Evolutionary conservation across 2,888 invertebrate genomes (phyloP).

Genomic region (Cacoxenus indagator): DNA sequence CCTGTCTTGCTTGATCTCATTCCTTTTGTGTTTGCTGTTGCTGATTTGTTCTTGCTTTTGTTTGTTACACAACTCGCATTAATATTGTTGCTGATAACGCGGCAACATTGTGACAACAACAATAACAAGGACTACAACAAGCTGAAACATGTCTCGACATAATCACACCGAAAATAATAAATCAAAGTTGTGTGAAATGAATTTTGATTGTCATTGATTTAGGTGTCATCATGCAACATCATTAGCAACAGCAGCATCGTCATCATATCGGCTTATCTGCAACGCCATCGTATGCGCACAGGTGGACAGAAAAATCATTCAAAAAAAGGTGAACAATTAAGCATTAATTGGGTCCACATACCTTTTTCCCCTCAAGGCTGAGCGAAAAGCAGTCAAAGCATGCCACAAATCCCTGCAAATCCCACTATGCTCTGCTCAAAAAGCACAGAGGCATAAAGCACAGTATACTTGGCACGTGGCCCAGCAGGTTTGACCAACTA

Average conservation of each 20-base stretch:
- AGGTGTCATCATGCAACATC: conserved; percentile 39
- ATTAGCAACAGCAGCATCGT: background rate
- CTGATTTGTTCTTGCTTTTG: conserved; percentile 27
- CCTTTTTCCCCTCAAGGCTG: no score
- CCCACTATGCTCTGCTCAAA: no score
- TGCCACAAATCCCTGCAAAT: no score
- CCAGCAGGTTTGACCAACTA: no score
- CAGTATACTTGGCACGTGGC: no score
- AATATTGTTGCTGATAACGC: conserved; percentile 56
- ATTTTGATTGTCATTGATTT: conserved; percentile 63
- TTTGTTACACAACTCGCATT: conserved; percentile 43
- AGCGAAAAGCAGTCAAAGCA: no score
- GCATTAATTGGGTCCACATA: no score
- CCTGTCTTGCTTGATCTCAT: background rate
- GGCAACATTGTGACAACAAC: background rate
- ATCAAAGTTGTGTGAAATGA: conserved; percentile 58
- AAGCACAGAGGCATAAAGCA: no score
- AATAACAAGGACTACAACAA: background rate
- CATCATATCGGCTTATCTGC: background rate
- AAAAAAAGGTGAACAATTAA: background rate
- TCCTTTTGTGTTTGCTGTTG: conserved; percentile 27
- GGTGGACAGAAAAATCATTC: background rate
- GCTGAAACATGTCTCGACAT: background rate
- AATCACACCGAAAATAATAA: conserved; percentile 45
- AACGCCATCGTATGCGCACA: background rate